Conservation (phyloP, 2,888 invertebrate genomes). For the Cotesia congregata region DNA sequence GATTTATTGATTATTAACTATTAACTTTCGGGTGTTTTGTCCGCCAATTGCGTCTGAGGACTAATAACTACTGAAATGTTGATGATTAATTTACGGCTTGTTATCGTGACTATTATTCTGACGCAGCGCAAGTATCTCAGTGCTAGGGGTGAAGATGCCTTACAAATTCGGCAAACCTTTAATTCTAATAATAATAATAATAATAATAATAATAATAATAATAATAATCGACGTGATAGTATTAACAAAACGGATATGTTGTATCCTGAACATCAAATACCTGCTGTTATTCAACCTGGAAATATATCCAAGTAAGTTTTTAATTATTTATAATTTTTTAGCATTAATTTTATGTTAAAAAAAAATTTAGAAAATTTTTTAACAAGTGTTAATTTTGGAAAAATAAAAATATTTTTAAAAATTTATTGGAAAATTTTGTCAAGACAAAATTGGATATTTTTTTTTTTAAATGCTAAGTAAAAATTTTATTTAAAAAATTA, state of each 20-base stretch:
- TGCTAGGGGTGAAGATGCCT: conserved; percentile 48
- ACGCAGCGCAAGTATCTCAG: conserved; percentile 44
- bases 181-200: not conserved
- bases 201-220: not conserved
- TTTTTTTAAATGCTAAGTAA: too few relatives aligned
- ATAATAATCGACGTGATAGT: conserved; percentile 48
- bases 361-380: too few relatives aligned
- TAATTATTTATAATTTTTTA: conserved; percentile 7
- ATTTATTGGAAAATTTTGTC: too few relatives aligned
- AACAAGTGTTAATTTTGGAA: too few relatives aligned
- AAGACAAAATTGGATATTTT: too few relatives aligned
- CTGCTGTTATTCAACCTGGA: conserved; percentile 64
- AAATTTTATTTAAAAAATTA: too few relatives aligned
- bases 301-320: conserved; percentile 67
- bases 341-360: too few relatives aligned
- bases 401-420: too few relatives aligned
- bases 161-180: conserved; percentile 33
- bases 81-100: conserved; percentile 38
- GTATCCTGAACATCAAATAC: conserved; percentile 68
- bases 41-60: too few relatives aligned
- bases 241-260: conserved; percentile 66
- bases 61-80: conserved; percentile 23
- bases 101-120: conserved; percentile 38
- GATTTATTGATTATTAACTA: not conserved
- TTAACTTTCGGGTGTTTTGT: too few relatives aligned